Conservation (phyloP, 2,113 vertebrate species). For the Percopsis transmontana region DNA sequence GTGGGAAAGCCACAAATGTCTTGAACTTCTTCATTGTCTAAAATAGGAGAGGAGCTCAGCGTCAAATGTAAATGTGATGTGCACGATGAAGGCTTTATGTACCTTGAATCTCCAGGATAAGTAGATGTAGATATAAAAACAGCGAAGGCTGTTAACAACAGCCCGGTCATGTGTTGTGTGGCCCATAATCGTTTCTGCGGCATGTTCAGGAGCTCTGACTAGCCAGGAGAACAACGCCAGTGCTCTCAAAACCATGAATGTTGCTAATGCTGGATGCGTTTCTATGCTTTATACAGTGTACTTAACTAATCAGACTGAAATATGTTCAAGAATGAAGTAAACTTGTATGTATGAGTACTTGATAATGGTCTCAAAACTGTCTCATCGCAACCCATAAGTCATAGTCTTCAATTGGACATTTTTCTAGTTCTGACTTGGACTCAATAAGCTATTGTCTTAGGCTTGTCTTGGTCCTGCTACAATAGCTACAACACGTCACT, state of each 20-base stretch:
- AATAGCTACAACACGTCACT: neutral
- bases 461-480: too few relatives aligned
- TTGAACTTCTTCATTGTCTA: constrained; percentile 55
- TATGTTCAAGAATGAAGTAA: too few relatives aligned
- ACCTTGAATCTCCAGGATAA: neutral
- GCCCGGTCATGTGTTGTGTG: neutral
- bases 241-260: neutral
- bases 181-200: neutral
- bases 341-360: too few relatives aligned
- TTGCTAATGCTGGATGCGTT: neutral
- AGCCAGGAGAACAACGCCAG: neutral
- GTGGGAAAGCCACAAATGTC: constrained; percentile 65
- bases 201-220: neutral
- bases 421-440: too few relatives aligned
- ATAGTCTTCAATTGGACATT: too few relatives aligned
- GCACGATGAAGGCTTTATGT: neutral
- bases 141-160: neutral
- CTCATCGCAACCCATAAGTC: too few relatives aligned
- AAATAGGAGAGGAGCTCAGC: constrained; percentile 39
- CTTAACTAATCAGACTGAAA: too few relatives aligned
- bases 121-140: constrained; percentile 2
- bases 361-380: too few relatives aligned
- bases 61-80: constrained; percentile 14
- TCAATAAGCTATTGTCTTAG: too few relatives aligned
- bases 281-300: too few relatives aligned